Evolutionary conservation across 92 coral and sea anemone genomes (phyloP), one percentile per base, ranked within the genome.

Genomic region (Phenganax subtilis): DNA sequence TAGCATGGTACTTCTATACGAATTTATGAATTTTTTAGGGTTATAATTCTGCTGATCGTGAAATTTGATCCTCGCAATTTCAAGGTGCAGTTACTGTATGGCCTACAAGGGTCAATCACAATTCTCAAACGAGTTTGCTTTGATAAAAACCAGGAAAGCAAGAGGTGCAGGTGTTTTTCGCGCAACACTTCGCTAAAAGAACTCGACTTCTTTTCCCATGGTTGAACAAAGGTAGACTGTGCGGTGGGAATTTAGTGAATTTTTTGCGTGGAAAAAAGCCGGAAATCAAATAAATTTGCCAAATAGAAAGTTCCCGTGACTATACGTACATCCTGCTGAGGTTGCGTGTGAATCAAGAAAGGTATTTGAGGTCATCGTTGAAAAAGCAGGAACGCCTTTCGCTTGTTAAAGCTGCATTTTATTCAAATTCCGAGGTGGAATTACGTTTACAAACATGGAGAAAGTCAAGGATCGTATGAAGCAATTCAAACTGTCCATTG

Each of bases 251-350:
- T 30, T 10, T 16, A 53, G 17, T 10, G 0, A 64, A 17, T 37
- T 28, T 68, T 68, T 27, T 0, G 15, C 8, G 73, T 28, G 37
- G 73, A 30, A 12, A 1, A 44, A 25, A 12, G 69, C 71, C 69
- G 82, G 66, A 77, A 60, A 14, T 62, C 58, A 57, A 77, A 37
- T 54, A 30, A 37, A 8, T 77, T 77, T 60, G 71, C 71, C 64
- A 77, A 77, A 60, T 56, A 62, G 25, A 37, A 37, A 30, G 28
- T 55, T 65, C 25, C 80, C 12, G 47, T 27, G 51, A 53, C 31
- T 55, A 20, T 20, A 57, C 62, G 65, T 65, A 55, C 80, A 75
- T 75, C 80, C 80, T 75, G 77, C 77, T 73, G 80, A 10, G 80
- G 67, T 16, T 20, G 9, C 5, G 47, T 5, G 47, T 37, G 47